phyloP scores from a whole-genome alignment of 35 echinoderm and acorn worm genomes.

The Heliocidaris tuberculata region DNA sequence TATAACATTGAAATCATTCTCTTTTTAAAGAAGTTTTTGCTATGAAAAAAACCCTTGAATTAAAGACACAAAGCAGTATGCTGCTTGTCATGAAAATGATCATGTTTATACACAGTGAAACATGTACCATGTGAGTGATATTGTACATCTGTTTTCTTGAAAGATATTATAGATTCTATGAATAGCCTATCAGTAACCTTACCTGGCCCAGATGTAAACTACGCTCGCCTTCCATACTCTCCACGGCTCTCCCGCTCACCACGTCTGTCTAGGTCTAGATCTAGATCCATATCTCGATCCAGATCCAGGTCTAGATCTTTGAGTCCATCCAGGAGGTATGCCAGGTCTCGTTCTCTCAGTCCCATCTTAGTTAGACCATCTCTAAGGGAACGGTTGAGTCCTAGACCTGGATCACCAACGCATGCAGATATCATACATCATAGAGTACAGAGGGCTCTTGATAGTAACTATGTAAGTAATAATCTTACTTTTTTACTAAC shows the following conservation, averaged over 20 bases:
- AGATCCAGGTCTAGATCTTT: slow-evolving; percentile 33
- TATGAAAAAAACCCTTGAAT: too few relatives aligned
- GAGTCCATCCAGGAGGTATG: slow-evolving; percentile 29
- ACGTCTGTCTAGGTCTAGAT: background rate
- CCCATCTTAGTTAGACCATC: slow-evolving; percentile 50
- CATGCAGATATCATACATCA: slow-evolving; percentile 64
- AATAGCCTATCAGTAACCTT: slow-evolving; percentile 3
- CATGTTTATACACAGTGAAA: too few relatives aligned
- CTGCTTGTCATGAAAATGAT: too few relatives aligned
- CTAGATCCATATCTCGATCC: background rate
- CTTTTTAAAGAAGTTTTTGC: too few relatives aligned
- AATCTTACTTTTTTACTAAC: background rate
- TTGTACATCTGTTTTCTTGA: background rate
- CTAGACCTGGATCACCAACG: background rate
- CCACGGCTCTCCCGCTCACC: slow-evolving; percentile 65
- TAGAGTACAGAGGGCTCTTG: slow-evolving; percentile 72
- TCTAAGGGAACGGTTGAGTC: slow-evolving; percentile 45
- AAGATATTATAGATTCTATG: slow-evolving; percentile 24
- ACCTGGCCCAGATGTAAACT: slow-evolving; percentile 55
- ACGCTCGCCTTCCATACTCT: slow-evolving; percentile 83
- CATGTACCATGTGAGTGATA: too few relatives aligned
- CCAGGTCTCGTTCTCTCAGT: slow-evolving; percentile 52
- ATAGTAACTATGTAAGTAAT: slow-evolving; percentile 72
- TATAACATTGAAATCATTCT: too few relatives aligned
- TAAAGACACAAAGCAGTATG: too few relatives aligned